Percentiles rank a stretch among this genome's conserved stretches.
phyloP scores from a whole-genome alignment of 2,888 invertebrate species.

The Brenthis ino region DNA sequence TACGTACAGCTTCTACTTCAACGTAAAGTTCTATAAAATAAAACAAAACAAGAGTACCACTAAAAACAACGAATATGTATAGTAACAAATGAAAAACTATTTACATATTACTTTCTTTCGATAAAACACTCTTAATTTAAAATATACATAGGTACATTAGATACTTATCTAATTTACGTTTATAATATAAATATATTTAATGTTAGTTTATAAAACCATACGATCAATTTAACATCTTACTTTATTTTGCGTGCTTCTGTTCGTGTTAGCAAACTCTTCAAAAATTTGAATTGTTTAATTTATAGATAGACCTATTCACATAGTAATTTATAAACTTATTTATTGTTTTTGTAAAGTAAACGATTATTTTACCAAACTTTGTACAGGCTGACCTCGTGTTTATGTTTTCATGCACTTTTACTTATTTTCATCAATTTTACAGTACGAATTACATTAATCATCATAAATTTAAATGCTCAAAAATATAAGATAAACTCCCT shows the following conservation, averaged over 20 bases:
- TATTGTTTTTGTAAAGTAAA: no score
- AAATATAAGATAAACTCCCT: slow-evolving; percentile 7
- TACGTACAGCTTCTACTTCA: slow-evolving; percentile 26
- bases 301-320: not conserved
- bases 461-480: slow-evolving; percentile 7
- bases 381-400: not conserved
- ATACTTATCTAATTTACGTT: slow-evolving; percentile 24
- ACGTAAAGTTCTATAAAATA: slow-evolving; percentile 16
- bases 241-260: slow-evolving; percentile 7
- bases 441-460: not conserved
- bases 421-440: slow-evolving; percentile 6
- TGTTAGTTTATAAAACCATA: slow-evolving; percentile 13
- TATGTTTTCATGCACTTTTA: slow-evolving; percentile 25
- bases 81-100: slow-evolving; percentile 28
- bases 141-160: slow-evolving; percentile 39
- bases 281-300: not conserved
- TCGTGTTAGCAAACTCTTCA: not conserved
- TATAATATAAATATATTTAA: slow-evolving; percentile 19
- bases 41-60: slow-evolving; percentile 26
- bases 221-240: slow-evolving; percentile 4
- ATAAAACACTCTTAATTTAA: slow-evolving; percentile 32
- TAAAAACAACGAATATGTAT: slow-evolving; percentile 24
- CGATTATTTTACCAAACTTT: no score
- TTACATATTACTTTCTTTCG: slow-evolving; percentile 32
- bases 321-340: not conserved